Percentiles rank a stretch among this genome's conserved stretches.
These are phyloP conservation scores for Nixonia krombeini DNA, from an alignment of 1,140 invertebrate genomes.

Conservation along the genomic window DNA sequence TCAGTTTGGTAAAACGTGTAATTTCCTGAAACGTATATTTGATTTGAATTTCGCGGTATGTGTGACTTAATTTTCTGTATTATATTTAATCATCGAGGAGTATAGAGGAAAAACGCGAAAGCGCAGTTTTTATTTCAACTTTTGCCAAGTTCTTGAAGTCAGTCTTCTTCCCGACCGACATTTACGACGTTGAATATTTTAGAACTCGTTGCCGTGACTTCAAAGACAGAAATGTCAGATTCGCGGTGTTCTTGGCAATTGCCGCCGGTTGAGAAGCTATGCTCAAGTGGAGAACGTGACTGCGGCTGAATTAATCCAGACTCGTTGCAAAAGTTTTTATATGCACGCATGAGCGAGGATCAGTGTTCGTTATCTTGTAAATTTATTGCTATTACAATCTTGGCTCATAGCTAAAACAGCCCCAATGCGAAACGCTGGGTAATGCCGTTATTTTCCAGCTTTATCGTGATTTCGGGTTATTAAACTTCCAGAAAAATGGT, in stretches of 20 bases:
- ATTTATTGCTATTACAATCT: conserved; percentile 23
- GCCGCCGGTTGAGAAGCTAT: neutral
- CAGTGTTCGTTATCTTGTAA: conserved; percentile 15
- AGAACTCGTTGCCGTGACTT: conserved; percentile 16
- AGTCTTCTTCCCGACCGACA: conserved; percentile 25
- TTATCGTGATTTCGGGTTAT: too few species aligned
- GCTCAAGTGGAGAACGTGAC: conserved; percentile 17
- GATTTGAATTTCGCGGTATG: too few species aligned
- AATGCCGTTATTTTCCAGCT: too few species aligned
- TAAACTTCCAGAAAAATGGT: too few species aligned
- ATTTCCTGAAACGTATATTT: too few species aligned
- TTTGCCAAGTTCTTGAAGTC: conserved; percentile 17
- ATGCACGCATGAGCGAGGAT: conserved; percentile 16
- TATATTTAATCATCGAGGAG: too few species aligned
- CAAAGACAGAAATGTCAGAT: conserved; percentile 25
- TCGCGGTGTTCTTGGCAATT: conserved; percentile 9
- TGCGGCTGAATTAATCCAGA: conserved; percentile 11
- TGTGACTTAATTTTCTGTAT: too few species aligned
- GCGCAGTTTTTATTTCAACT: conserved; percentile 4
- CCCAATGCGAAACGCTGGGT: too few species aligned
- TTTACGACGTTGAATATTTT: conserved; percentile 38
- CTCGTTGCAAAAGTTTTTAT: conserved; percentile 11
- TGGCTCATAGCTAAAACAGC: too few species aligned
- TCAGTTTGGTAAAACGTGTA: too few species aligned
- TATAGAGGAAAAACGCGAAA: too few species aligned